A percentile compares a stretch with the other conserved stretches of the same genome.
Evolutionary conservation across 92 coral and sea anemone species (phyloP).

Genomic region (Phenganax stokvisi): DNA sequence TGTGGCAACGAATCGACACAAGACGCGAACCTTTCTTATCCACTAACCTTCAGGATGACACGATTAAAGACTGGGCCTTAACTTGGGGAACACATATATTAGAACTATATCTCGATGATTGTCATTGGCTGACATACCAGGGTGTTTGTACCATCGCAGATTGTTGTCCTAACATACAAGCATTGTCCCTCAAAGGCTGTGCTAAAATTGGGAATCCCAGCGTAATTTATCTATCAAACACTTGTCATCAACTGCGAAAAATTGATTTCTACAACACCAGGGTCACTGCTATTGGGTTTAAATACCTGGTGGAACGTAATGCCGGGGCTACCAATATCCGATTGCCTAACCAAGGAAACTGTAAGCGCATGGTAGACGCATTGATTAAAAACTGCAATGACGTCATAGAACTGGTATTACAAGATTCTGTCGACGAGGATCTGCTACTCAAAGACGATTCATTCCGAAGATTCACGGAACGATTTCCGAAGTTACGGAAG

Average conservation of each 20-base stretch:
- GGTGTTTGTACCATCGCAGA: constrained; percentile 54
- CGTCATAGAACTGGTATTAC: constrained; percentile 56
- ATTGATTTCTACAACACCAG: constrained; percentile 61
- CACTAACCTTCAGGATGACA: constrained; percentile 38
- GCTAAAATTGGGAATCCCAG: constrained; percentile 57
- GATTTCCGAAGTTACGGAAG: constrained; percentile 56
- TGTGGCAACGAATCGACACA: constrained; percentile 70
- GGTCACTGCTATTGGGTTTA: constrained; percentile 62
- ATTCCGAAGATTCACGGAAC: constrained; percentile 50
- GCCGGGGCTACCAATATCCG: constrained; percentile 50
- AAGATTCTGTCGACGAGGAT: constrained; percentile 67
- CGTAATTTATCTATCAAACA: constrained; percentile 47
- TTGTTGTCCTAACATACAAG: constrained; percentile 57
- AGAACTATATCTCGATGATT: constrained; percentile 51
- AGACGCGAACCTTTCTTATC: constrained; percentile 50
- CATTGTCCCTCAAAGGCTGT: constrained; percentile 62
- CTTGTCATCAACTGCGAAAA: constrained; percentile 54
- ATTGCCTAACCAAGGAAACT: constrained; percentile 66
- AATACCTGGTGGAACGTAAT: constrained; percentile 52
- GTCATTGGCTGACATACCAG: constrained; percentile 69
- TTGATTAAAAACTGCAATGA: constrained; percentile 37
- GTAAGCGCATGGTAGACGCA: constrained; percentile 5
- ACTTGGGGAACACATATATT: constrained; percentile 64
- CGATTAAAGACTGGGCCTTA: constrained; percentile 57
- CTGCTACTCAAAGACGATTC: constrained; percentile 62